Base-by-base conservation (phyloP, 1,140 invertebrate genomes). In the Onthophagus taurus region DNA sequence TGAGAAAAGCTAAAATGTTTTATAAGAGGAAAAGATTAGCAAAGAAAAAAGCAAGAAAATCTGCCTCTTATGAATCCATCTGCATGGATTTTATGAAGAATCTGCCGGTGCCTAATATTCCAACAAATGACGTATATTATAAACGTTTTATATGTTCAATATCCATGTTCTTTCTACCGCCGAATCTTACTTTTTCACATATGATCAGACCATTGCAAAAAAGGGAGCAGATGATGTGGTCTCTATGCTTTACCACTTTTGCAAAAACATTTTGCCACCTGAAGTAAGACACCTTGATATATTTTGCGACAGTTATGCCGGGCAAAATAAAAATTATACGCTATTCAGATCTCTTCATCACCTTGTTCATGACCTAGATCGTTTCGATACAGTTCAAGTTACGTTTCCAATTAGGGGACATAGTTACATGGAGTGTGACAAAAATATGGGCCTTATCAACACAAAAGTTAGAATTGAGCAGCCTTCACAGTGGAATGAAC, bases 161-260 rank as follows among this genome's bases (percentile, higher is more conserved):
- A 47, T 59, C 14, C 55, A 57, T 41, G 17, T 39, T 26, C 18
- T 44, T 13, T 30, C 37, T 26, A 11, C 21, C 11, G 23, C 24
- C 18, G 12, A 50, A 35, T 37, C 33, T 31, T 12, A 46, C 9
- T 59, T 57, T 43, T 55, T 52, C 34, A 26, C 36, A 11, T 59
- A 58, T 42, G 31, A 31, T 14, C 48, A 59, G 43, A 51, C 31
- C 4, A 33, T 43, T 20, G 46, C 30, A 39, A 47, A 50, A 47
- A 61, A 61, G 42, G 49, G 45, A 18, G 42, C 42, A 29, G 45
- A 52, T 42, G 49, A 57, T 35, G 53, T 57, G 2, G 43, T 44
- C n/a, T 44, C 42, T 29, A 24, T 36, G 31, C 33, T 26, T 16
- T 35, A 44, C 23, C n/a, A 44, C 16, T 44, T 36, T 44, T 31